Conservation (phyloP, 2,797 vertebrate species). For the Jordanella pulchra region DNA sequence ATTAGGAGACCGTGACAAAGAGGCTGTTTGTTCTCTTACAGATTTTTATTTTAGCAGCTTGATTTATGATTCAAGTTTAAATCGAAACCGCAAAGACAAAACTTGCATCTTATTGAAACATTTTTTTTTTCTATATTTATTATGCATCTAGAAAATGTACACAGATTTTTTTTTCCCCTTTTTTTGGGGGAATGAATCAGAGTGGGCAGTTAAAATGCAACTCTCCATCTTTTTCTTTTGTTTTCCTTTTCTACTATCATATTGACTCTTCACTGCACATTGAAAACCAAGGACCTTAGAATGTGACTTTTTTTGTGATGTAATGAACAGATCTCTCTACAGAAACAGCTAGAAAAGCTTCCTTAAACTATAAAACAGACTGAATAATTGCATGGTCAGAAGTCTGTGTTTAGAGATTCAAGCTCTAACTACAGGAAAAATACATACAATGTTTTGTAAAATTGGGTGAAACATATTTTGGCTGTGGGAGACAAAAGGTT, state of each 20-base stretch:
- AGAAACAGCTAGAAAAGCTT: background rate
- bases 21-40: background rate
- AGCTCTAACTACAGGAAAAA: too few relatives aligned
- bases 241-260: background rate
- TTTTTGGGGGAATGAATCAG: too few relatives aligned
- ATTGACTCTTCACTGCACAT: background rate
- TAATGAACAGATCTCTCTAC: background rate
- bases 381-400: too few relatives aligned
- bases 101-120: background rate
- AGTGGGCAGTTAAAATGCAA: background rate
- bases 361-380: too few relatives aligned
- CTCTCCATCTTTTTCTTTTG: background rate
- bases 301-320: background rate
- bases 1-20: conserved; percentile 5
- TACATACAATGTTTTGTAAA: too few relatives aligned
- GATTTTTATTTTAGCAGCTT: background rate
- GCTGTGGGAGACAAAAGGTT: too few relatives aligned
- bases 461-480: too few relatives aligned
- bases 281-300: background rate
- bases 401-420: too few relatives aligned
- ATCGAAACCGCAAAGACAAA: background rate
- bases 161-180: background rate
- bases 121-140: background rate
- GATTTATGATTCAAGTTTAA: background rate
- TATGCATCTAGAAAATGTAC: background rate